Evolutionary conservation across 1,140 invertebrate genomes (phyloP), one percentile per base, ranked within the genome.

Genomic region (Pinna nobilis): DNA sequence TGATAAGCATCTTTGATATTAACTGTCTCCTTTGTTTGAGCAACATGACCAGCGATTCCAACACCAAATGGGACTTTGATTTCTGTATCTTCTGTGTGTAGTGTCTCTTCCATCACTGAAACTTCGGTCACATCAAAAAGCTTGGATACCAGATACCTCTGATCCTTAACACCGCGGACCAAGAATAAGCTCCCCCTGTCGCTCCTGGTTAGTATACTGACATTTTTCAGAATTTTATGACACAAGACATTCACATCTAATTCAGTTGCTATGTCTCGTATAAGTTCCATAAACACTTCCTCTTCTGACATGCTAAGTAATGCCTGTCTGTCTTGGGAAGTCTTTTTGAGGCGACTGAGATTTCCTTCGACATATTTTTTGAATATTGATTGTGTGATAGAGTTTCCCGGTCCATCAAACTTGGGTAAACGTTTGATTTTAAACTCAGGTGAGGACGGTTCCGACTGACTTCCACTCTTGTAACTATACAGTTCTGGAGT

Each of bases 211-310:
- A 98, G 89, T 64, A 96, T 95, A 82, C 94, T 95, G 20, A 98
- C 96, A 87, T 98, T 98, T 88, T 97, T 96, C 20, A 98, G 91
- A 84, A 98, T 98, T 90, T 98, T 98, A 91, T 98, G 96, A 87
- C 96, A 98, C 77, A 98, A 89, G 1, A 95, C 96, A 78, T 95
- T 92, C 11, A 98, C 94, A 83, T 98, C 97, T 80, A 98, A 89
- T 87, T 98, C 97, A 88, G 97, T 97, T 89, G 96, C 97, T 82
- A 98, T 98, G 88, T 98, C 96, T 90, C 97, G 96, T 85, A 97
- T 96, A 91, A 98, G 90, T 90, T 98, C 96, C 89, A 97, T 97
- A 82, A 98, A 97, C 65, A 98, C 92, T 89, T 98, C 95, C 85
- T 95, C 95, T 85, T 98, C 96, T 79, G 97, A 95, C 78, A 98